Evolutionary conservation across 2,113 vertebrate genomes (phyloP).

Genomic region (Lipophrys pholis): DNA sequence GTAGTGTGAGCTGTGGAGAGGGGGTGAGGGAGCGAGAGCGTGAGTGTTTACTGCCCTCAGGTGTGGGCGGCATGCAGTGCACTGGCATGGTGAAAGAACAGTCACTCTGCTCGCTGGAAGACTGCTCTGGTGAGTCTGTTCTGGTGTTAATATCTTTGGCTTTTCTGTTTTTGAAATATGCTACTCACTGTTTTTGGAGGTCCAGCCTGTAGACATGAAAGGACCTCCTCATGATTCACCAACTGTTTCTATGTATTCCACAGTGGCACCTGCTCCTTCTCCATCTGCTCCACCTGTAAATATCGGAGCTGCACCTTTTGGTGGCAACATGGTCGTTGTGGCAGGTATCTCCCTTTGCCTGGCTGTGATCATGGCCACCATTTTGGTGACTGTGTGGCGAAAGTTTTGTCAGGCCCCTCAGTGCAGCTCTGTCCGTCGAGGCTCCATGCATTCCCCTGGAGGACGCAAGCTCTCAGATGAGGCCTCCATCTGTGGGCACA

Average conservation of each 20-base stretch:
- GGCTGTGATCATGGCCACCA: constrained; percentile 89
- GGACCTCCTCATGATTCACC: neutral
- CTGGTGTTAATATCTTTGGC: neutral
- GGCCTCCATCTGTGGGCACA: constrained; percentile 90
- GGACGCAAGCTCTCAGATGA: constrained; percentile 92
- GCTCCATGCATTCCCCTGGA: constrained; percentile 85
- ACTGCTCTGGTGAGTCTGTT: constrained; percentile 86
- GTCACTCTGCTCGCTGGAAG: constrained; percentile 92
- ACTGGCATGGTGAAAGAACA: constrained; percentile 86
- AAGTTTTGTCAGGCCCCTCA: constrained; percentile 88
- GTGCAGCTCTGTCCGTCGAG: constrained; percentile 83
- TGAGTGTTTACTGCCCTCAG: constrained; percentile 86
- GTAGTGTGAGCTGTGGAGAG: constrained; percentile 93
- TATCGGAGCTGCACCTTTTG: constrained; percentile 59
- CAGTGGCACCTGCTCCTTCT: constrained; percentile 53
- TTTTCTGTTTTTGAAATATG: neutral
- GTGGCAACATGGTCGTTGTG: constrained; percentile 89
- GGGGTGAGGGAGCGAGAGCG: constrained; percentile 90
- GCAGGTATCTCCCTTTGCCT: constrained; percentile 92
- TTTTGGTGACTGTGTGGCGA: constrained; percentile 92
- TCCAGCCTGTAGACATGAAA: neutral
- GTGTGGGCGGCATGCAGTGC: constrained; percentile 83
- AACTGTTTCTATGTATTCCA: neutral
- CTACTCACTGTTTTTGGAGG: too few species aligned
- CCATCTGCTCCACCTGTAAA: constrained; percentile 57